These are phyloP conservation scores for Magallana nippona DNA, from an alignment of 2,888 invertebrate genomes.

Conservation along the genomic window DNA sequence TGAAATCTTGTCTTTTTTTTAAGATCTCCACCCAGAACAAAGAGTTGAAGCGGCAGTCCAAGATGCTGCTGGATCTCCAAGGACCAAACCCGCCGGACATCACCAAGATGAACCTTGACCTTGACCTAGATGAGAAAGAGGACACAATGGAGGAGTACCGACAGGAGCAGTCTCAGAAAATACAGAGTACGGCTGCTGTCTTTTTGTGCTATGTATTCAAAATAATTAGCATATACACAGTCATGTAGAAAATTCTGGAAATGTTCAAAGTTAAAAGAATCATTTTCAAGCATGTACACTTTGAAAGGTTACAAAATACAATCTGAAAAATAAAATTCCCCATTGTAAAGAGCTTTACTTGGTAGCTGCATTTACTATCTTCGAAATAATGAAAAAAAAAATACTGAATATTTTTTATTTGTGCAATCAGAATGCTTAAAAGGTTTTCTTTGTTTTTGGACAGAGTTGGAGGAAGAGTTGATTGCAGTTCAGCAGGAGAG, in stretches of 20 bases:
- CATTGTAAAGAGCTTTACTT: too few relatives aligned
- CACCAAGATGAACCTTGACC: conserved; percentile 37
- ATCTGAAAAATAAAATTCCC: too few relatives aligned
- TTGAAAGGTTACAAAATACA: too few relatives aligned
- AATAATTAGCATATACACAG: too few relatives aligned
- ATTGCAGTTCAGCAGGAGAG: conserved; percentile 15
- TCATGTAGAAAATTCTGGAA: too few relatives aligned
- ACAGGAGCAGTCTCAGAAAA: conserved; percentile 34
- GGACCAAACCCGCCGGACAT: conserved; percentile 31
- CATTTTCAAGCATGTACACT: too few relatives aligned
- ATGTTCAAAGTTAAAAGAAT: too few relatives aligned
- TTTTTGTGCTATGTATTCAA: too few relatives aligned
- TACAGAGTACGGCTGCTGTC: background rate
- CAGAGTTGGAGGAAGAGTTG: conserved; percentile 44
- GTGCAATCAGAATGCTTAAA: background rate
- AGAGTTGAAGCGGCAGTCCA: conserved; percentile 45
- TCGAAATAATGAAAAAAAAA: too few relatives aligned
- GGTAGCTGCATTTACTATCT: background rate
- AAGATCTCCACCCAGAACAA: conserved; percentile 44
- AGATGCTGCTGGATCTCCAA: conserved; percentile 42
- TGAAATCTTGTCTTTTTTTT: background rate
- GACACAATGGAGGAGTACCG: conserved; percentile 36
- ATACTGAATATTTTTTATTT: too few relatives aligned
- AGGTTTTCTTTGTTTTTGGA: background rate
- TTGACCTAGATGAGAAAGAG: conserved; percentile 35